Conservation (phyloP, 2,888 invertebrate genomes). For the Alentia gelatinosa region DNA sequence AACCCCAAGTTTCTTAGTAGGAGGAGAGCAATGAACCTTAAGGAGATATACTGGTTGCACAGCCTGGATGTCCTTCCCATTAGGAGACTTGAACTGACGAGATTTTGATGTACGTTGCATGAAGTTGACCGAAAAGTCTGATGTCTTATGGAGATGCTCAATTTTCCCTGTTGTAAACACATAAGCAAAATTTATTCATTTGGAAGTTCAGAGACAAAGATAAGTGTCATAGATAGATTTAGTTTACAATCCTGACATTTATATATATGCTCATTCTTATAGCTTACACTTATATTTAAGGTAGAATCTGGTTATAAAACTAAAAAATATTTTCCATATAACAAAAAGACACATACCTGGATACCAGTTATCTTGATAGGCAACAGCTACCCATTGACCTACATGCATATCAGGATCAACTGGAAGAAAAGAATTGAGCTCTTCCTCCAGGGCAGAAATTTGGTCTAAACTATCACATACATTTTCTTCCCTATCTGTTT, state of each 20-base stretch:
- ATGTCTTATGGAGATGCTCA: neutral
- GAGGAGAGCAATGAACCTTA: neutral
- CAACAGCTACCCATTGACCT: constrained; percentile 12
- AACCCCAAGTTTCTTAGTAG: too few relatives aligned
- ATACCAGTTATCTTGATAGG: constrained; percentile 33
- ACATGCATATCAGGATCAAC: neutral
- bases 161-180: too few relatives aligned
- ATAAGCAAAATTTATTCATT: too few relatives aligned
- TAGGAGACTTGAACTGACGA: neutral
- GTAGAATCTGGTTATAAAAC: too few relatives aligned
- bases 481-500: neutral
- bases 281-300: too few relatives aligned
- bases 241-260: too few relatives aligned
- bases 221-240: too few relatives aligned
- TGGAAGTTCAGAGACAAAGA: too few relatives aligned
- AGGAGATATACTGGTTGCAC: neutral
- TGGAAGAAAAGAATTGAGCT: neutral
- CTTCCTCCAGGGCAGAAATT: neutral
- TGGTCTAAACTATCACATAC: too few relatives aligned
- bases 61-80: neutral
- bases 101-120: neutral
- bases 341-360: neutral
- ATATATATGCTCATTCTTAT: too few relatives aligned
- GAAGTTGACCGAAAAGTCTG: neutral
- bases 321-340: too few relatives aligned